A percentile compares a stretch with the other conserved stretches of the same genome.
These are phyloP conservation scores for Oryzias melastigma DNA, from an alignment of 2,113 vertebrate species.

Conservation along the genomic window DNA sequence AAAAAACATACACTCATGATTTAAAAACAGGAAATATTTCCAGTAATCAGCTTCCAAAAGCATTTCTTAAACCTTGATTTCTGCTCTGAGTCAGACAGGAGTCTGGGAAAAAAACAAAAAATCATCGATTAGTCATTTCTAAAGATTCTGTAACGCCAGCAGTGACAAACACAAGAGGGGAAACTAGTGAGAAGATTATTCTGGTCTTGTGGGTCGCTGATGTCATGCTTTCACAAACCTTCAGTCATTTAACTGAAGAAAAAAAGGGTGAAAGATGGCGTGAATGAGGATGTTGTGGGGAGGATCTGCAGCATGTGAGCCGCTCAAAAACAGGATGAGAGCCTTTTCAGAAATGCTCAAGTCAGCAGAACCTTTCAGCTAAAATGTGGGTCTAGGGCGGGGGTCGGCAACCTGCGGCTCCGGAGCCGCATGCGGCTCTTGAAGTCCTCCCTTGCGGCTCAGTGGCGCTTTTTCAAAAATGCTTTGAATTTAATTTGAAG, in stretches of 20 bases:
- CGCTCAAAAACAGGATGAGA: constrained; percentile 74
- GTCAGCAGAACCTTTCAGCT: constrained; percentile 64
- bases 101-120: background rate
- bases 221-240: background rate
- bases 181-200: constrained; percentile 5
- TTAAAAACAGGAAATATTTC: too few relatives aligned
- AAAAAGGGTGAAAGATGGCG: constrained; percentile 3
- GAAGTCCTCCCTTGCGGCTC: too few relatives aligned
- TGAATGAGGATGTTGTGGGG: constrained; percentile 77
- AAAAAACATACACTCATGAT: too few relatives aligned
- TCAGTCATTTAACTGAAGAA: constrained; percentile 6
- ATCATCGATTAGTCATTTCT: too few relatives aligned
- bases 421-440: too few relatives aligned
- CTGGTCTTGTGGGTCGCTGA: background rate
- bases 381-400: constrained; percentile 58
- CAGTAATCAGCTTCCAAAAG: too few relatives aligned
- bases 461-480: too few relatives aligned
- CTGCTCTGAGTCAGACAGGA: constrained; percentile 4
- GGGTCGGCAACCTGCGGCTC: too few relatives aligned
- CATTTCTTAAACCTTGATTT: too few relatives aligned
- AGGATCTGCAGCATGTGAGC: constrained; percentile 76
- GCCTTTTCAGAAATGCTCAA: constrained; percentile 58
- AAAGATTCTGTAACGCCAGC: background rate
- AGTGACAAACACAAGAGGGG: background rate
- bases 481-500: too few relatives aligned